These are phyloP conservation scores for Neolamprologus toae DNA, from an alignment of 2,113 vertebrate species.

Conservation along the genomic window DNA sequence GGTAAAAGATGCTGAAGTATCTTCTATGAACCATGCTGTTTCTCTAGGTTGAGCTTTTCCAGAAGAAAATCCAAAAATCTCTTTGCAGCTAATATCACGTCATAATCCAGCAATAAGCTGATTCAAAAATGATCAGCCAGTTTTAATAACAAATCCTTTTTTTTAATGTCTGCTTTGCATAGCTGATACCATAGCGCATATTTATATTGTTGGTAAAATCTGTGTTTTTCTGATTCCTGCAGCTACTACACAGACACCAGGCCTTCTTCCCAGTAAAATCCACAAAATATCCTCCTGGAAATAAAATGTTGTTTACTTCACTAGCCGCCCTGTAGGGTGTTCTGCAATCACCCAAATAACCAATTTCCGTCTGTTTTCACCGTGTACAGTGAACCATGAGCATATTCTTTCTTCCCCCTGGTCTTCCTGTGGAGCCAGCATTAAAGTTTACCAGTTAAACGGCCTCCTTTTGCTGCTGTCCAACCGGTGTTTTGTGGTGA, in stretches of 20 bases:
- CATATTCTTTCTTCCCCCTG: constrained; percentile 3
- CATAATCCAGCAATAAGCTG: background rate
- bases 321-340: background rate
- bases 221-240: background rate
- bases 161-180: background rate
- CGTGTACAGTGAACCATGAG: constrained; percentile 8
- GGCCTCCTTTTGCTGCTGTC: constrained; percentile 53
- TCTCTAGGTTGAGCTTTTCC: background rate
- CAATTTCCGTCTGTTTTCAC: background rate
- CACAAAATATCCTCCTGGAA: background rate
- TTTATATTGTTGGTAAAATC: background rate
- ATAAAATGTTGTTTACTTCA: constrained; percentile 1
- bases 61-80: background rate
- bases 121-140: background rate
- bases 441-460: constrained; percentile 66
- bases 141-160: background rate
- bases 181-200: background rate
- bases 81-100: background rate
- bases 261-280: background rate
- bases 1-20: background rate
- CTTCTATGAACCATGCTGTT: accelerated
- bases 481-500: constrained; percentile 59
- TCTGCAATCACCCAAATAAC: background rate
- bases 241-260: background rate
- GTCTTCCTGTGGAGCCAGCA: constrained; percentile 34